A percentile compares a stretch with the other conserved stretches of the same genome.
phyloP scores from a whole-genome alignment of 2,888 invertebrate genomes.

The Meta bourneti region DNA sequence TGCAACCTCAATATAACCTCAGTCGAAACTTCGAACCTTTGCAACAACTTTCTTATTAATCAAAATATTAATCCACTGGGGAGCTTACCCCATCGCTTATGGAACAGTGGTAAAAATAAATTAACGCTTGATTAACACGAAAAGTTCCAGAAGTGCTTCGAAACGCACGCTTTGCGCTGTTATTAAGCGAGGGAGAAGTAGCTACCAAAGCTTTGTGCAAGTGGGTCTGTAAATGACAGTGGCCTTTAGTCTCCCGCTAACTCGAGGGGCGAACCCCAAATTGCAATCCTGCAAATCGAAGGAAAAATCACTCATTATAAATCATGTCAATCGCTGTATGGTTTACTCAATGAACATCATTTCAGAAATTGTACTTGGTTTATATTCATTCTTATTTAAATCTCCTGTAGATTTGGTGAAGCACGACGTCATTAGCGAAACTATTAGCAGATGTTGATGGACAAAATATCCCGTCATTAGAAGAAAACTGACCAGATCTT shows the following conservation, averaged over 20 bases:
- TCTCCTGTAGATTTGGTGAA: not conserved
- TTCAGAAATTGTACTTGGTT: too few relatives aligned
- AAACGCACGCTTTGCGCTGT: conserved; percentile 16
- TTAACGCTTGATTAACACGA: conserved; percentile 47
- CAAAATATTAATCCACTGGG: conserved; percentile 47
- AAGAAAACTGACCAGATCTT: too few relatives aligned
- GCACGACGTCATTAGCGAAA: too few relatives aligned
- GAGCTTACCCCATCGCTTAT: not conserved
- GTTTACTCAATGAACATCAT: too few relatives aligned
- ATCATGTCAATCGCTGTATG: not conserved
- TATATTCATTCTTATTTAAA: not conserved
- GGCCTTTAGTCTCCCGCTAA: conserved; percentile 28
- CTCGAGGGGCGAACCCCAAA: not conserved
- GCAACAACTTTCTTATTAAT: conserved; percentile 64
- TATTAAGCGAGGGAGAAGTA: conserved; percentile 33
- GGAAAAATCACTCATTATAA: not conserved
- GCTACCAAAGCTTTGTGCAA: conserved; percentile 1
- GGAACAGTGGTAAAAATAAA: conserved; percentile 39
- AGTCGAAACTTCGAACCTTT: not conserved
- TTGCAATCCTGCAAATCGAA: not conserved
- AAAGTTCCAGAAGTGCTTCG: conserved; percentile 40
- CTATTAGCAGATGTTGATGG: too few relatives aligned
- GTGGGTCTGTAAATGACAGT: conserved; percentile 50
- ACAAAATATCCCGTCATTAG: too few relatives aligned
- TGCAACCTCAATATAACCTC: not conserved